phyloP scores from a whole-genome alignment of 2,113 vertebrate species.

The Chlorodrepanis virens region DNA sequence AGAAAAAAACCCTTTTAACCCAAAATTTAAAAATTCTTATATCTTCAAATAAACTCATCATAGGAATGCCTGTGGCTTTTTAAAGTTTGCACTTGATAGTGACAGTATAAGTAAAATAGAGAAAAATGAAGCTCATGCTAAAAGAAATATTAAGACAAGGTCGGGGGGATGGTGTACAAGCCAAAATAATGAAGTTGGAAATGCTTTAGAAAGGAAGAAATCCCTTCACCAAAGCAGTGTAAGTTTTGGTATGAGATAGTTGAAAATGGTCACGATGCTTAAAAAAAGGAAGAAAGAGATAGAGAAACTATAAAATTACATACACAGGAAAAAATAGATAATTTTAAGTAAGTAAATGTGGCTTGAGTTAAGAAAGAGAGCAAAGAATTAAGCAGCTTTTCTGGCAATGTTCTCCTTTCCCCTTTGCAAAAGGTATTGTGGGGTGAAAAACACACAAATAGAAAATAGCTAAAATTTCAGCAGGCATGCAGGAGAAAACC shows the following conservation, averaged over 20 bases:
- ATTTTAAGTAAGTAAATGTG: neutral
- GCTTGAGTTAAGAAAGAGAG: neutral
- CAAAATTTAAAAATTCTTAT: neutral
- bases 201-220: neutral
- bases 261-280: neutral
- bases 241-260: neutral
- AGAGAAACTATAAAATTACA: neutral
- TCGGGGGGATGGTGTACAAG: neutral
- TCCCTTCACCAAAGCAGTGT: neutral
- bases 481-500: neutral
- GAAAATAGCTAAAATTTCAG: neutral
- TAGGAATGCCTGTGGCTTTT: neutral
- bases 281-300: neutral
- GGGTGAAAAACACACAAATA: neutral
- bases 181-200: neutral
- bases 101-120: neutral
- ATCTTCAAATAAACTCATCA: neutral
- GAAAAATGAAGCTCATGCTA: neutral
- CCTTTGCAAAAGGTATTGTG: neutral
- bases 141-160: neutral
- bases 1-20: neutral
- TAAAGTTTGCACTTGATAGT: neutral
- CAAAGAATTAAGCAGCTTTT: neutral
- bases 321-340: neutral
- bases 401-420: neutral